Base-by-base conservation (phyloP, 2,888 invertebrate species). In the Spilarctia lutea region DNA sequence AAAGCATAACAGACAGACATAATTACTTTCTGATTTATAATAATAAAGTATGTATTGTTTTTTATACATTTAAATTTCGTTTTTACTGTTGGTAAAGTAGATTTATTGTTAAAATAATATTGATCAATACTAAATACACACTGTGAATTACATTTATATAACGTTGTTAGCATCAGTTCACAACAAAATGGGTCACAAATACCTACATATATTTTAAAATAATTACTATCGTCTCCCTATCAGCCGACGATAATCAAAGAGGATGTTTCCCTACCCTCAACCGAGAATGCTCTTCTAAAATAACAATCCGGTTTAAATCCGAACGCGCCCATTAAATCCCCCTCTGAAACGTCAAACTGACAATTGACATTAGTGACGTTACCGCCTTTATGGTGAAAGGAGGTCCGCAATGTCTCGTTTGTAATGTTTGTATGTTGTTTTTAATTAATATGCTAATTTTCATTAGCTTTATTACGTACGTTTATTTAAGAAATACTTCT, bases 261-360 rank as follows among this genome's bases (percentile, higher is more conserved):
- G 80, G 78, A 85, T 79, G 79, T 78, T 79, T 77, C 71, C 68
- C 72, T 72, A 81, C 83, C 85, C 81, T 84, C 79, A 76, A 71
- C 71, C 77, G 76, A 79, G 76, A 80, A 75, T 67, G 76, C 73
- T 83, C 78, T 75, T 81, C 87, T 90, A 89, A 88, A 93, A 93
- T 90, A 93, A 91, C 91, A 90, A 91, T 89, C 90, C 89, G 89
- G 89, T 89, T 91, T 85, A 92, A 93, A 92, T 91, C 91, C 89
- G 89, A 89, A 89, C 88, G 89, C 88, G 83, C 86, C 91, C 90
- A 90, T 91, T 91, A 92, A 87, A 86, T 82, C 86, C 90, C 92
- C 91, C 89, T 88, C 82, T 77, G 86, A 88, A 89, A 91, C 91
- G 94, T 94, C 94, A 93, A 88, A 86, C 83, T 94, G 94, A 95